Base-by-base conservation (phyloP, 2,113 vertebrate species). In the Desmodus rotundus region DNA sequence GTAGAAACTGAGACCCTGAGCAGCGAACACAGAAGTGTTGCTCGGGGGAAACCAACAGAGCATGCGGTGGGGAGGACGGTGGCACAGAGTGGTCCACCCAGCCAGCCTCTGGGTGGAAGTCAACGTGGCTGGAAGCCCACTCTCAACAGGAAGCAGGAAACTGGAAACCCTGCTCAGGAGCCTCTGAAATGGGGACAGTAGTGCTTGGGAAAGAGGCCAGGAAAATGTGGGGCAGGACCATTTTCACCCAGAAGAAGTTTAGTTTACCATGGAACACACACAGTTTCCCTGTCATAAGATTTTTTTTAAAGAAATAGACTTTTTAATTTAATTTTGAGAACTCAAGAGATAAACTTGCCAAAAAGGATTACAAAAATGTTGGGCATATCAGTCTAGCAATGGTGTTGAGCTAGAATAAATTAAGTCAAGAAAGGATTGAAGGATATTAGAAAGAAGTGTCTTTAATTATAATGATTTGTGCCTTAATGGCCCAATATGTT, bases 251-350 rank as follows among this genome's bases (percentile, higher is more conserved):
- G n/a, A 95, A 61, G 33, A 70, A 86, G 47, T 85, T 94, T 63
- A 74, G 14, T 92, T 93, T 73, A 78, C 45, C 16, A 4, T 70
- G n/a, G 43, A 86, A 77, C 20, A 52, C 50, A 43, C 33, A 41
- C 15, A 65, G n/a, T 73, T 89, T 77, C 24, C 20, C 38, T 31
- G 10, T 41, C 5, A 68, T 31, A 31, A n/a, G 7, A 89, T 20
- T 76, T 78, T 52, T 65, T 26, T 12, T 56, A n/a, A 58, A 85
- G 68, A 63, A 6, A 1, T 7, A 47, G 20, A 2, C 11, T 63
- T 78, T 87, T 61, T 36, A 81, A 67, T 61, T 90, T 63, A 41
- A 74, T 90, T 84, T 74, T 94, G 82, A 93, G 70, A 84, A 82
- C n/a, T 84, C 54, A 47, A 77, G 31, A 80, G 74, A 52, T 89